phyloP scores from a whole-genome alignment of 2,888 invertebrate genomes.

The Halictus quadricinctus region DNA sequence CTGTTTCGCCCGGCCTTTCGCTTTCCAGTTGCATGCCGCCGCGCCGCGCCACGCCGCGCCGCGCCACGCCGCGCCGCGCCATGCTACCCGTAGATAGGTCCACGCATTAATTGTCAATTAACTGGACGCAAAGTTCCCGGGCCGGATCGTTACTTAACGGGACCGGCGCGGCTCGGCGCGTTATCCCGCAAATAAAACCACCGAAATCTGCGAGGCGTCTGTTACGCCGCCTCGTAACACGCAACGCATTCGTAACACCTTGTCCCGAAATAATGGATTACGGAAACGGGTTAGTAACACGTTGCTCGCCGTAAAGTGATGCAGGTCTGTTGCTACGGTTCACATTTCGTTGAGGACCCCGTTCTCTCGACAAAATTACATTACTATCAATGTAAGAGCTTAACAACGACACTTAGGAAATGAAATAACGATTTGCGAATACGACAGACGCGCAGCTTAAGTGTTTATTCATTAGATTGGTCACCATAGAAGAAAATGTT shows the following conservation, averaged over 20 bases:
- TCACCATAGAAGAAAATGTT: too few relatives aligned
- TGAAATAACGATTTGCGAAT: too few relatives aligned
- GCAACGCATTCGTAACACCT: not conserved
- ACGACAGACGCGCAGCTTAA: too few relatives aligned
- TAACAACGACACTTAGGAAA: too few relatives aligned
- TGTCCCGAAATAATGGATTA: not conserved
- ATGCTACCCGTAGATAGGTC: slow-evolving; percentile 16
- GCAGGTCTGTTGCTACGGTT: not conserved
- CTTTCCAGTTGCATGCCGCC: slow-evolving; percentile 64
- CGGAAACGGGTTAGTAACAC: not conserved
- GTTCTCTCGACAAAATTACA: too few relatives aligned
- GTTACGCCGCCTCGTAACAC: not conserved
- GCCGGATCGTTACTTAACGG: slow-evolving; percentile 35
- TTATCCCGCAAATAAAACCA: slow-evolving; percentile 11
- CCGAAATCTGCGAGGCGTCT: not conserved
- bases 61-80: not conserved
- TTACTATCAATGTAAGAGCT: too few relatives aligned
- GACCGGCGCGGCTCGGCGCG: not conserved
- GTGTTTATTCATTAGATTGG: too few relatives aligned
- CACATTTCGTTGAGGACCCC: too few relatives aligned
- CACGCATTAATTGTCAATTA: slow-evolving; percentile 61
- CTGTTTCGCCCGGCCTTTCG: slow-evolving; percentile 68
- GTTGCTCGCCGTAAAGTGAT: not conserved
- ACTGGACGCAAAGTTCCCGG: slow-evolving; percentile 2
- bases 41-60: not conserved